Conservation (phyloP, 2,797 vertebrate genomes). For the Strix occidentalis region DNA sequence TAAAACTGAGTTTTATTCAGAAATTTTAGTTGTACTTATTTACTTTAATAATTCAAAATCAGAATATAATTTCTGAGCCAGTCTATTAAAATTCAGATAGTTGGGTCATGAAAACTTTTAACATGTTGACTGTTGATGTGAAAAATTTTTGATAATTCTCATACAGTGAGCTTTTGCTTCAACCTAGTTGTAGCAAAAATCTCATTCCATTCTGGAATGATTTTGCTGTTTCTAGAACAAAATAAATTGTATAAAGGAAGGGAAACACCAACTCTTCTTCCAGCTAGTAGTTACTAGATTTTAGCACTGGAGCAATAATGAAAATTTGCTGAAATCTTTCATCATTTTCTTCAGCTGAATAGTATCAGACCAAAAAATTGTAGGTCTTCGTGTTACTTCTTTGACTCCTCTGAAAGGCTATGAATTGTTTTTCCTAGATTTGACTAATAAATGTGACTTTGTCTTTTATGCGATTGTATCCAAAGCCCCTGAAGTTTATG, state of each 20-base stretch:
- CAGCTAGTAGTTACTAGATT: background rate
- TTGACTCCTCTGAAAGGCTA: background rate
- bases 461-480: background rate
- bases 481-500: background rate
- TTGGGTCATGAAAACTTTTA: background rate
- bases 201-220: background rate
- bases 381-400: background rate
- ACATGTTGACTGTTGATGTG: background rate
- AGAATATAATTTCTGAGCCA: background rate
- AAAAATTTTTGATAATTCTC: background rate
- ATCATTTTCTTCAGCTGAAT: background rate
- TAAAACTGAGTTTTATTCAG: background rate
- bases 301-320: background rate
- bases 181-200: background rate
- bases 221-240: background rate
- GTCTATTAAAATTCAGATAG: background rate
- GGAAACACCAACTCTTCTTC: background rate
- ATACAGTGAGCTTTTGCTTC: background rate
- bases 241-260: background rate
- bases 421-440: background rate
- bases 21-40: background rate
- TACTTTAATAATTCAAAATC: background rate
- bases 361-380: background rate
- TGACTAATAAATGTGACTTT: background rate
- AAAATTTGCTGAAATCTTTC: background rate